Evolutionary conservation across 2,113 vertebrate species (phyloP).

Genomic region (Camelus bactrianus): DNA sequence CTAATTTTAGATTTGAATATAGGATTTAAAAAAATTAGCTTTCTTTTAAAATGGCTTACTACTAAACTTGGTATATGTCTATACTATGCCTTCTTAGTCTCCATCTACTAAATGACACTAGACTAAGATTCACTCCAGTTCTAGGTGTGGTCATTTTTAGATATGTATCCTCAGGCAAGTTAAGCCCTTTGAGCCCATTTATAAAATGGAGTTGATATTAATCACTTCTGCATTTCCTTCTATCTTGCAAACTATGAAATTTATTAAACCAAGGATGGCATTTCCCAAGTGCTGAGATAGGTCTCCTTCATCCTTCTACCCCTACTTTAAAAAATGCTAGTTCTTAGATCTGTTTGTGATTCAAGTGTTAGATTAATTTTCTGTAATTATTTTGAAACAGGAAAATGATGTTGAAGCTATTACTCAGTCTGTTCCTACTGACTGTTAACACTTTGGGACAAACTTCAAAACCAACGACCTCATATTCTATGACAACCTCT

Average conservation of each 20-base stretch:
- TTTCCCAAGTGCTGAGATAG: neutral
- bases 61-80: neutral
- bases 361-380: slow-evolving; percentile 52
- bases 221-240: slow-evolving; percentile 49
- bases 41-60: slow-evolving; percentile 27
- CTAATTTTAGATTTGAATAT: neutral
- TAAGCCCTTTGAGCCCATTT: neutral
- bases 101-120: neutral
- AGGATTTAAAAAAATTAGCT: slow-evolving; percentile 24
- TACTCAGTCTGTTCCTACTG: slow-evolving; percentile 8
- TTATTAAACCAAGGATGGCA: neutral
- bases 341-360: neutral
- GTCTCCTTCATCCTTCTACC: neutral
- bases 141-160: slow-evolving; percentile 11
- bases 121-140: slow-evolving; percentile 23
- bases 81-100: neutral
- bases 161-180: neutral
- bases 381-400: slow-evolving; percentile 50
- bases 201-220: neutral
- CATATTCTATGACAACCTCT: rapidly evolving
- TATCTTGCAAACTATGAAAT: slow-evolving; percentile 54
- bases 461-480: rapidly evolving
- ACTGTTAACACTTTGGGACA: neutral
- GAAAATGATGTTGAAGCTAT: slow-evolving; percentile 56
- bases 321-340: neutral